Percentiles rank a stretch among this genome's conserved stretches.
These are phyloP conservation scores for Amiota mariae DNA, from an alignment of 2,888 invertebrate species.

Conservation along the genomic window DNA sequence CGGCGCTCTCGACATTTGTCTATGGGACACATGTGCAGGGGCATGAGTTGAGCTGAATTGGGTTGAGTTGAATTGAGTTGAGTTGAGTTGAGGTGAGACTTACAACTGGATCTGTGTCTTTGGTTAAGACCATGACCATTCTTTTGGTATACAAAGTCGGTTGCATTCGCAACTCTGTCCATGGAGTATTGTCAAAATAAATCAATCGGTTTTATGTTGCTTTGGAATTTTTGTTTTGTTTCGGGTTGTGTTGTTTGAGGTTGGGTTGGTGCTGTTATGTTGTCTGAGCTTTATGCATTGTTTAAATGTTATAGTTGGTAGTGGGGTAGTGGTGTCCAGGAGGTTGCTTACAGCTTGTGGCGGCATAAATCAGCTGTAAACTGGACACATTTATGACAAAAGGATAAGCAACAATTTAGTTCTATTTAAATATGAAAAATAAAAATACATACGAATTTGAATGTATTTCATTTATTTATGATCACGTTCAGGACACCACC, in stretches of 20 bases:
- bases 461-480: slow-evolving; percentile 48
- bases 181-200: slow-evolving; percentile 70
- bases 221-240: slow-evolving; percentile 66
- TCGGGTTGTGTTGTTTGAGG: slow-evolving; percentile 48
- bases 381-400: slow-evolving; percentile 65
- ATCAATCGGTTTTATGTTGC: slow-evolving; percentile 72
- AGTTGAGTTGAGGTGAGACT: not conserved
- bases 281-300: slow-evolving; percentile 46
- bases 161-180: slow-evolving; percentile 25
- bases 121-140: not conserved
- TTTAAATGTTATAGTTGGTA: slow-evolving; percentile 31
- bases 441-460: slow-evolving; percentile 57
- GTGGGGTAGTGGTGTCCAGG: slow-evolving; percentile 35
- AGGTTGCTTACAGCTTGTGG: slow-evolving; percentile 53
- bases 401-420: slow-evolving; percentile 57
- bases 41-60: too few relatives aligned
- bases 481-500: slow-evolving; percentile 50
- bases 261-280: slow-evolving; percentile 37
- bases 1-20: not conserved
- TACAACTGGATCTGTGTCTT: not conserved
- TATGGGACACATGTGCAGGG: too few relatives aligned
- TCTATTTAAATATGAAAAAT: slow-evolving; percentile 42
- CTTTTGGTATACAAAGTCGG: slow-evolving; percentile 20
- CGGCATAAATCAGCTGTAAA: slow-evolving; percentile 63
- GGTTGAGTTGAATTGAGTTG: too few relatives aligned